Evolutionary conservation across 1,140 invertebrate species (phyloP), one percentile per base, ranked within the genome.

Genomic region (Drosophila teissieri): DNA sequence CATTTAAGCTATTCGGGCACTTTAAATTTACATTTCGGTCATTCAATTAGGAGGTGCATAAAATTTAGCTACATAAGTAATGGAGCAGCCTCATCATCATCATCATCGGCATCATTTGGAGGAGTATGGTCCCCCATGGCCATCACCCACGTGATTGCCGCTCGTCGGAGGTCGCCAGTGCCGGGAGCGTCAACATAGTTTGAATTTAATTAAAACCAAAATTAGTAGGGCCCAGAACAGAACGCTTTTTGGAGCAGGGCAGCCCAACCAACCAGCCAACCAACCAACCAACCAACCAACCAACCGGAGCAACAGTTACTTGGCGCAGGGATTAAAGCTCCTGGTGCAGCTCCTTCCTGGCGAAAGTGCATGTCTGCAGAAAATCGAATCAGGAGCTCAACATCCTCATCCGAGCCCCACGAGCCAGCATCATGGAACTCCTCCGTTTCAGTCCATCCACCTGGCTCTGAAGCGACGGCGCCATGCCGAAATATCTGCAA

Each of bases 151-250:
- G 65, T 68, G 64, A 68, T 68, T 68, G 64, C 61, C 46, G 64
- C 22, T 40, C 31, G 61, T 65, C 31, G 46, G 64, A 68, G 64
- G 63, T 62, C 64, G 77, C 79, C 73, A 56, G 31, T 58, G 76
- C 72, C 80, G 78, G 80, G 69, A 86, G 82, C 82, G 78, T 88
- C 83, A 86, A 83, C 83, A 89, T 80, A 84, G 84, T 88, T 88
- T 73, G 77, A 88, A 88, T 88, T 88, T 88, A 88, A 88, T 88
- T 88, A 88, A 88, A 88, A 78, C 80, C 68, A 80, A 88, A 88
- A 88, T 88, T 89, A 88, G 83, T 77, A 74, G 83, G 80, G 68
- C 79, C 61, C 54, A 48, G 56, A 45, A 39, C n/a, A 17, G 49
- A 31, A 37, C 37, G 51, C 19, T 24, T 14, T 34, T 24, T 24